phyloP scores from a whole-genome alignment of 1,140 invertebrate species.

The Polypedilum pembai region DNA sequence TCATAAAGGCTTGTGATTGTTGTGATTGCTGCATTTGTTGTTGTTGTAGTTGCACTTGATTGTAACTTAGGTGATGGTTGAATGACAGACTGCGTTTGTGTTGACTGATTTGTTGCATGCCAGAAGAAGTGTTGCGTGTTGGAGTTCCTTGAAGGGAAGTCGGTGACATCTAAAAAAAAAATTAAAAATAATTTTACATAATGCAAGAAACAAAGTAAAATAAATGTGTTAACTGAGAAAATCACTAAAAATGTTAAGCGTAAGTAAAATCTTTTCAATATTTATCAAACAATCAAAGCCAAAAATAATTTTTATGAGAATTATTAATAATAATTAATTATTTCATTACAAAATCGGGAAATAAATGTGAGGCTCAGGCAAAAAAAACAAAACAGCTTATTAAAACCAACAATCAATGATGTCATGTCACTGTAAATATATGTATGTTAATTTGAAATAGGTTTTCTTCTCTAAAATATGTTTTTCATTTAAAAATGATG shows the following conservation, averaged over 20 bases:
- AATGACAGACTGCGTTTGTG: conserved; percentile 58
- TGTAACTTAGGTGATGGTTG: conserved; percentile 57
- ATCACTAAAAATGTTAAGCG: not conserved
- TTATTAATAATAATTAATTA: not conserved
- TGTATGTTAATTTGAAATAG: no score
- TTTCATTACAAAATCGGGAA: conserved; percentile 31
- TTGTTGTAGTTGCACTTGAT: conserved; percentile 49
- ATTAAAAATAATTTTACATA: not conserved
- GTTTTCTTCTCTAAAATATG: no score
- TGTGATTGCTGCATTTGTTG: conserved; percentile 48
- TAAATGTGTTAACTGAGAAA: no score
- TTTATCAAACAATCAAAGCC: conserved; percentile 21
- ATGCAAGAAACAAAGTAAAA: not conserved
- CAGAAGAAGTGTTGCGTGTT: conserved; percentile 16
- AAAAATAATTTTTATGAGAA: not conserved
- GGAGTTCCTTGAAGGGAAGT: not conserved
- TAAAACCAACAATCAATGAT: conserved; percentile 18
- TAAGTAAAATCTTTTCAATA: not conserved
- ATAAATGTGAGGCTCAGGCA: conserved; percentile 29
- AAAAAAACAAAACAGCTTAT: conserved; percentile 6
- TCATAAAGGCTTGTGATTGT: conserved; percentile 41
- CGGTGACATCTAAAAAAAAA: conserved; percentile 16
- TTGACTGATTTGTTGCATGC: conserved; percentile 38
- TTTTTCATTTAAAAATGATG: no score
- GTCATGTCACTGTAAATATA: conserved; percentile 1